These are phyloP conservation scores for Saimiri boliviensis DNA, from an alignment of 2,113 vertebrate species.

Conservation along the genomic window DNA sequence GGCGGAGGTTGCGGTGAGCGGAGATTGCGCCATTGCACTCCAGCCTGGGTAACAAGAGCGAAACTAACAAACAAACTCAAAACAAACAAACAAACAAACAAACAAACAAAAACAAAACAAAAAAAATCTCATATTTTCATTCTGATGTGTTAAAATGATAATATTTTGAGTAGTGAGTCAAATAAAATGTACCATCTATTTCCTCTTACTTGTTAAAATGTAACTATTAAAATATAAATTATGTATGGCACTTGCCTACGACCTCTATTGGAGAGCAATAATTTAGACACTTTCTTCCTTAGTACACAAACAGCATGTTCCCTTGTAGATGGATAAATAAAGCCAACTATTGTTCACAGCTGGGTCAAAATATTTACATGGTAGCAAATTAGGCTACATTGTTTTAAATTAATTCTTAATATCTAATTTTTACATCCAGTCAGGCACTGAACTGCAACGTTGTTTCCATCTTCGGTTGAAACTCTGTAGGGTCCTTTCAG, in stretches of 20 bases:
- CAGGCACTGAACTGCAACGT: background rate
- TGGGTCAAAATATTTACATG: background rate
- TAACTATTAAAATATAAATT: background rate
- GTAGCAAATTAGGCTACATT: background rate
- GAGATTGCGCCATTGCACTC: too few relatives aligned
- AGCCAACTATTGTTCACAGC: conserved; percentile 1
- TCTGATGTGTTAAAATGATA: background rate
- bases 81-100: too few relatives aligned
- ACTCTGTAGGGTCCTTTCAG: background rate
- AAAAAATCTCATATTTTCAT: background rate
- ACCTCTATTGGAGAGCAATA: accelerated
- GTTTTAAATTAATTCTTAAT: background rate
- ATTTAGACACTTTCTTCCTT: background rate
- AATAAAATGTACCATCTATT: background rate
- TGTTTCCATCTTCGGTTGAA: background rate
- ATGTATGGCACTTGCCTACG: background rate
- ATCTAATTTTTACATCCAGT: background rate
- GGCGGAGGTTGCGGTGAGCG: too few relatives aligned
- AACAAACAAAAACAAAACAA: too few relatives aligned
- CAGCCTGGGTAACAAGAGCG: too few relatives aligned
- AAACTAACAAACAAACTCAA: too few relatives aligned
- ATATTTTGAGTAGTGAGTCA: background rate
- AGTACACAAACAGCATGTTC: background rate
- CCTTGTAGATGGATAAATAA: background rate
- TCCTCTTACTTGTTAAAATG: conserved; percentile 6